Percentiles rank a stretch among this genome's conserved stretches.
phyloP scores from a whole-genome alignment of 2,888 invertebrate genomes.

The Apamea epomidion region DNA sequence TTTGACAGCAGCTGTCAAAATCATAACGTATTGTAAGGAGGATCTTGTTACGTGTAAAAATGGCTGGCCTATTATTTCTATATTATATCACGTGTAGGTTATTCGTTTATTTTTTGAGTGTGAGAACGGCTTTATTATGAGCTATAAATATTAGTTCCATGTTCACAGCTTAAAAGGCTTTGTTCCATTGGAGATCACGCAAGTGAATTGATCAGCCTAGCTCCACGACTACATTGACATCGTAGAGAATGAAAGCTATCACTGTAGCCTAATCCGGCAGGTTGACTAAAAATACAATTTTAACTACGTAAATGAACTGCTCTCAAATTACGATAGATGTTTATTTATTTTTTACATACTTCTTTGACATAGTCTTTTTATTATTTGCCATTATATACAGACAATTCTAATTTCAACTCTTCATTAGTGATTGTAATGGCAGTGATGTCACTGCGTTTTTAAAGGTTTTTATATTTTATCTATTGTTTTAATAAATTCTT shows the following conservation, averaged over 20 bases:
- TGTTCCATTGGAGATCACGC: too few species aligned
- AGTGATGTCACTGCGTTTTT: too few species aligned
- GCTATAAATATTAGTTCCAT: neutral
- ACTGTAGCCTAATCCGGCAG: neutral
- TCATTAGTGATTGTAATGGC: too few species aligned
- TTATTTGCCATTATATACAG: too few species aligned
- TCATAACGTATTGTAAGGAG: conserved; percentile 62
- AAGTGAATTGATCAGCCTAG: neutral
- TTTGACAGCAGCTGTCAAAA: conserved; percentile 70
- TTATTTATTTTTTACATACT: too few species aligned
- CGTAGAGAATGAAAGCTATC: neutral
- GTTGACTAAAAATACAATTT: neutral
- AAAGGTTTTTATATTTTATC: too few species aligned
- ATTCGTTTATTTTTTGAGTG: neutral
- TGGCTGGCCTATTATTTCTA: conserved; percentile 19
- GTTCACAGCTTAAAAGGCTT: too few species aligned
- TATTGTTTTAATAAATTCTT: too few species aligned
- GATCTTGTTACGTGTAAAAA: conserved; percentile 44
- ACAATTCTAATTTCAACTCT: too few species aligned
- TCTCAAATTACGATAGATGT: too few species aligned
- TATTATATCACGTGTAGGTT: neutral
- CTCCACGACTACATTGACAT: neutral
- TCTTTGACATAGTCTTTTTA: too few species aligned
- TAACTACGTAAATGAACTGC: too few species aligned
- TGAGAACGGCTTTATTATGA: neutral